phyloP scores from a whole-genome alignment of 2,888 invertebrate genomes.

The Drosophila antonietae region DNA sequence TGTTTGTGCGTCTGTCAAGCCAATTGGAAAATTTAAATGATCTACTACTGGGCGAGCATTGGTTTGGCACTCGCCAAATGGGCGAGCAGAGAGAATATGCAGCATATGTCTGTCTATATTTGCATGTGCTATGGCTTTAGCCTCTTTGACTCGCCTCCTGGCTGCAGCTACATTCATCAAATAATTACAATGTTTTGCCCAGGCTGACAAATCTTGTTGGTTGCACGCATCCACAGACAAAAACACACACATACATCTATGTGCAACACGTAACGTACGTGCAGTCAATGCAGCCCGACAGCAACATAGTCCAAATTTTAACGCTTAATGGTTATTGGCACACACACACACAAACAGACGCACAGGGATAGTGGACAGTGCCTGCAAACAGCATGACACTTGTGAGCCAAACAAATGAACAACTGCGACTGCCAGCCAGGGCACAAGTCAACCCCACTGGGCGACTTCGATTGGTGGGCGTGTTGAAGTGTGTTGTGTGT shows the following conservation, averaged over 20 bases:
- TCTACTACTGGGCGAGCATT: constrained; percentile 48
- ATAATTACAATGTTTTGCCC: constrained; percentile 67
- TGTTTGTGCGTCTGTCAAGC: constrained; percentile 48
- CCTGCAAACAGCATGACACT: constrained; percentile 73
- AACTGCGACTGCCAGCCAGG: constrained; percentile 59
- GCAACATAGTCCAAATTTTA: constrained; percentile 64
- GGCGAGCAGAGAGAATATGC: constrained; percentile 9
- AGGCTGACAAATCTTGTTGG: constrained; percentile 62
- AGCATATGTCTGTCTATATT: constrained; percentile 5
- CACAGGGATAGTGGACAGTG: neutral
- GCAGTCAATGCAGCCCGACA: constrained; percentile 42
- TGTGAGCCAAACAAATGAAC: constrained; percentile 71
- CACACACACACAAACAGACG: constrained; percentile 34
- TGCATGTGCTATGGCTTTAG: constrained; percentile 7
- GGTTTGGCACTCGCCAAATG: constrained; percentile 24
- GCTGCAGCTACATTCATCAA: constrained; percentile 54
- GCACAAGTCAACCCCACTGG: constrained; percentile 57
- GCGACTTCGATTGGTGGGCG: constrained; percentile 12
- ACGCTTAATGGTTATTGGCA: constrained; percentile 76
- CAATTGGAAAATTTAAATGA: constrained; percentile 75
- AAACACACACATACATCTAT: neutral
- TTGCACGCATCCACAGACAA: constrained; percentile 26
- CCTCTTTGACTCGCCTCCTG: constrained; percentile 19
- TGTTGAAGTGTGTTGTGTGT: constrained; percentile 6
- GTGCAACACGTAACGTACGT: constrained; percentile 22